Base-by-base conservation (phyloP, 2,888 invertebrate genomes). In the Epinotia demarniana region DNA sequence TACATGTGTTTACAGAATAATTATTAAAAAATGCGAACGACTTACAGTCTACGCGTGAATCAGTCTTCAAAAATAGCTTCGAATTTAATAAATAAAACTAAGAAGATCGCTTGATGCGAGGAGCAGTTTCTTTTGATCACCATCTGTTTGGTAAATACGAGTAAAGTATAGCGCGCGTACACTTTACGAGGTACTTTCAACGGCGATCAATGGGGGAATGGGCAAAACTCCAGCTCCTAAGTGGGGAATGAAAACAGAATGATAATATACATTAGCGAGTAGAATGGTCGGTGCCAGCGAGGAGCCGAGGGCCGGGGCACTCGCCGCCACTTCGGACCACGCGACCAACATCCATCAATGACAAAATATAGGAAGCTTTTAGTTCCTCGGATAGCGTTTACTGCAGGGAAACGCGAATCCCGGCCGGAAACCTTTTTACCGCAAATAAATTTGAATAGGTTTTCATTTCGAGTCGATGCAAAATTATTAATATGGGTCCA, bases 151-250 rank as follows among this genome's bases (percentile, higher is more conserved):
- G 60, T 75, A 75, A 75, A 75, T 75, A 75, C 73, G 68, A 55
- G 27, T 73, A 57, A 39, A 67, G 67, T 61, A 73, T 39, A 67
- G 60, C 67, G 46, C 67, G 57, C 62, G 55, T 58, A 62, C 69
- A 62, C 46, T 74, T 74, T 69, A 74, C 69, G 74, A 74, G 74
- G 63, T 63, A 58, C 74, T 69, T 69, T 62, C 57, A 58, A 62
- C 73, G 74, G 19, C 74, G 74, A 69, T 74, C 69, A 63, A 69
- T 57, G 69, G 63, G 57, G 33, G 58, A 69, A 69, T 74, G 74
- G 74, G 74, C 74, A 74, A 63, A 70, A 74, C 69, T 74, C 74
- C 74, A 74, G 69, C 63, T 49, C 58, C 58, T 69, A 63, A 74
- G 74, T 64, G 69, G 63, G 69, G 63, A 74, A 74, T 74, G 63